A percentile compares a stretch with the other conserved stretches of the same genome.
phyloP scores from a whole-genome alignment of 1,140 invertebrate species.

The Leptoteleia sp. region DNA sequence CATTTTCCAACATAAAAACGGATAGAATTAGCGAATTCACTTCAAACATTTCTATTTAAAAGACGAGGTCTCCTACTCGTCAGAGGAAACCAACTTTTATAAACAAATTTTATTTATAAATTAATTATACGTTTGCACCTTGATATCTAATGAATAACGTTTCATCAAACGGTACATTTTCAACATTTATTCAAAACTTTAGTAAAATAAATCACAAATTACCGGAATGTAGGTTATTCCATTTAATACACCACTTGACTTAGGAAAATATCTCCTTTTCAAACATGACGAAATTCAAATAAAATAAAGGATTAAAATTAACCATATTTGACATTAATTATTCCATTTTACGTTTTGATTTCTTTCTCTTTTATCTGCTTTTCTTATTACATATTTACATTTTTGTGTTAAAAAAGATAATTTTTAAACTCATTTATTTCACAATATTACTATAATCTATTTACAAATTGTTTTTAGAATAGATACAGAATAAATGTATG shows the following conservation, averaged over 20 bases:
- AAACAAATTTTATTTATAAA: constrained; percentile 11
- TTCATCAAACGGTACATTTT: constrained; percentile 12
- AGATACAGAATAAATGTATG: too few species aligned
- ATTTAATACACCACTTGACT: constrained; percentile 1
- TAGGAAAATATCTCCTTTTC: constrained; percentile 1
- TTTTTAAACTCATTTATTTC: too few species aligned
- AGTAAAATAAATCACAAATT: constrained; percentile 16
- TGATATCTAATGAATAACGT: constrained; percentile 14
- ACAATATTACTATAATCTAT: too few species aligned
- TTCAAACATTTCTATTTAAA: constrained; percentile 24
- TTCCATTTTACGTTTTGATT: neutral
- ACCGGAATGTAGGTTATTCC: constrained; percentile 4
- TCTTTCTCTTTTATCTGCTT: too few species aligned
- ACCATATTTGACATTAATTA: neutral
- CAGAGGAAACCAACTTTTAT: constrained; percentile 4
- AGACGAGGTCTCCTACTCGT: neutral
- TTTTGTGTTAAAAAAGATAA: too few species aligned
- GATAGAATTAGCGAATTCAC: neutral
- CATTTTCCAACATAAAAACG: neutral
- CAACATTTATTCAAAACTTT: constrained; percentile 3
- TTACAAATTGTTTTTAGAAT: too few species aligned
- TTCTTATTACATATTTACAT: too few species aligned
- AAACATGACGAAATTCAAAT: constrained; percentile 3
- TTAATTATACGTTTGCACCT: constrained; percentile 8
- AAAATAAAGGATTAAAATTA: constrained; percentile 1